Base-by-base conservation (phyloP, 2,888 invertebrate genomes). In the Carpatolechia fugitivella region DNA sequence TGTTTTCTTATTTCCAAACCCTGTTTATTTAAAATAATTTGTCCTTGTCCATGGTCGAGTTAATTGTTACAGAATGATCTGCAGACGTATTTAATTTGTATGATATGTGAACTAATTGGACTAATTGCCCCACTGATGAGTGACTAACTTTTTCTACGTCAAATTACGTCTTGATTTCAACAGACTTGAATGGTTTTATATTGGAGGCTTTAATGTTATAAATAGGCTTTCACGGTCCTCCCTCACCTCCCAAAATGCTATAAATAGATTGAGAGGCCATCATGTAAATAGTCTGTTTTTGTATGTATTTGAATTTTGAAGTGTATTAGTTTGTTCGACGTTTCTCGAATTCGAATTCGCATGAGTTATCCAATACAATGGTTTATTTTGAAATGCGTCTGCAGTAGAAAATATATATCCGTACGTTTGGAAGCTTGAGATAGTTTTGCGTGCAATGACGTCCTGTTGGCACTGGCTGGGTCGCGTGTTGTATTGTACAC, bases 31-130 rank as follows among this genome's bases (percentile, higher is more conserved):
- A 3, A 24, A 24, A 6, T 24, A 24, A 3, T 24, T 24, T 24
- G 24, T 24, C 6, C 24, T 24, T 24, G 24, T 18, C 11, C 40
- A 41, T 41, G 18, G 44, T 44, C 44, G 8, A 13, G 1, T 29
- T n/a, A 44, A 44, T 44, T 44, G 20, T 24, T n/a, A 41, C 8
- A 16, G 8, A 41, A 14, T 29, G 44, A 13, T 13, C 29, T 24
- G 24, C 24, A 44, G 44, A 41, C 44, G 4, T 7, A n/a, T 20
- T 24, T 44, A n/a, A 44, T 44, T 44, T n/a, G 20, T 44, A 44
- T 44, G 44, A 44, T 20, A n/a, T 44, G 44, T 29, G 44, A 44
- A 44, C n/a, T 44, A 44, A 44, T 44, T 44, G 29, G 29, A 29
- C 44, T 44, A 44, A 44, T 44, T 44, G 44, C 29, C 0, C 6